phyloP scores from a whole-genome alignment of 2,113 vertebrate genomes.

The Ictalurus furcatus region DNA sequence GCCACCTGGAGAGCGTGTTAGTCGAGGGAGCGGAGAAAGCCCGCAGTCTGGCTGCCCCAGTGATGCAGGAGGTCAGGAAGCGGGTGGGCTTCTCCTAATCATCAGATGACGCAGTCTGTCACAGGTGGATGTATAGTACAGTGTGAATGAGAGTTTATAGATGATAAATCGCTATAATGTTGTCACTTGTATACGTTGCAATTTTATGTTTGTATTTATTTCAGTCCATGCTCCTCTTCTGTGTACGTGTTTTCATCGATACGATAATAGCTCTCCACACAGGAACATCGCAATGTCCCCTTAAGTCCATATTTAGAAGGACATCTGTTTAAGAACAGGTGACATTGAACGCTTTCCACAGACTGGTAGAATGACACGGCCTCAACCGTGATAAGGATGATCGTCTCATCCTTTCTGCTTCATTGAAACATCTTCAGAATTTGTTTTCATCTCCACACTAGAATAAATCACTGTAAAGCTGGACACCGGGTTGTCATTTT shows the following conservation, averaged over 20 bases:
- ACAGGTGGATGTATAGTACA: background rate
- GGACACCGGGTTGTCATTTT: slow-evolving; percentile 10
- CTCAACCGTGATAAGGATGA: background rate
- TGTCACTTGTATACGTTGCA: background rate
- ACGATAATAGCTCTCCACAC: background rate
- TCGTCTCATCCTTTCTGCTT: slow-evolving; percentile 24
- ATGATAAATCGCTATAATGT: background rate
- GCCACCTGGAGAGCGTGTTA: slow-evolving; percentile 79
- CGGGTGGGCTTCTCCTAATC: slow-evolving; percentile 83
- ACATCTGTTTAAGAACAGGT: background rate
- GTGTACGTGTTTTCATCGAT: background rate
- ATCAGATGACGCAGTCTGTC: background rate
- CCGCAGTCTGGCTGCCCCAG: slow-evolving; percentile 78
- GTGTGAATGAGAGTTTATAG: background rate
- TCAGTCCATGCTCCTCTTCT: background rate
- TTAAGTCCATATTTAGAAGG: no score
- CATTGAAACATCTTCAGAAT: background rate
- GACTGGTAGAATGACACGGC: background rate
- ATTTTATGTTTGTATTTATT: slow-evolving; percentile 8
- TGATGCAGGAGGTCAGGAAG: slow-evolving; percentile 79
- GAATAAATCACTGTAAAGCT: slow-evolving; percentile 23
- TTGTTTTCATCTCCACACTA: background rate
- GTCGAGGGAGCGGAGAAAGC: slow-evolving; percentile 77
- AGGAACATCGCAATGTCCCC: background rate
- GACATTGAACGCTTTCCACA: background rate